Evolutionary conservation across 2,888 invertebrate genomes (phyloP).

Genomic region (Macropis europaea): DNA sequence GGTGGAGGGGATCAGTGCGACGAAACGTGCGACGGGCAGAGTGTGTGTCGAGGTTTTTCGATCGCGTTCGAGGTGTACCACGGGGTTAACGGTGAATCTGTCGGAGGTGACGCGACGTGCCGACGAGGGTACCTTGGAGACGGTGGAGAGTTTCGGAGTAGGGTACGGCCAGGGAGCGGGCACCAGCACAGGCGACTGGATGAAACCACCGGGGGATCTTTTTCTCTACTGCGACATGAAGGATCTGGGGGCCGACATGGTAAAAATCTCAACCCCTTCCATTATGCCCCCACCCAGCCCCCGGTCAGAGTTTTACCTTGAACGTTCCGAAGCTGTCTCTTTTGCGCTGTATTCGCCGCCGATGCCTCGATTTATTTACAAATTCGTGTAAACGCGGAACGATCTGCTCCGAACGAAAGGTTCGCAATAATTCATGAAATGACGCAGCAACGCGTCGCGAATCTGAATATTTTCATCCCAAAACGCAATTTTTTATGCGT

Average conservation of each 20-base stretch:
- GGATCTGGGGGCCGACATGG: constrained; percentile 92
- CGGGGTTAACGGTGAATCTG: constrained; percentile 73
- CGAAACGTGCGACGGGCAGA: constrained; percentile 41
- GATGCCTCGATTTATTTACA: neutral
- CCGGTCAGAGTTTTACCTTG: neutral
- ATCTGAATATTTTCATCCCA: too few relatives aligned
- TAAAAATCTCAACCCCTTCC: constrained; percentile 73
- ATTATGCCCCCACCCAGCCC: neutral
- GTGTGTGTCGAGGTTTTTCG: constrained; percentile 48
- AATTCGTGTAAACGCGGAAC: neutral
- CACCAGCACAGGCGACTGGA: constrained; percentile 80
- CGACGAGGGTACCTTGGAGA: constrained; percentile 76
- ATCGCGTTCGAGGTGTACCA: constrained; percentile 53
- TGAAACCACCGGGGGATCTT: constrained; percentile 86
- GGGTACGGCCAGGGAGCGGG: constrained; percentile 75
- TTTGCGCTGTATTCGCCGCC: neutral
- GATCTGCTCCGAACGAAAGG: too few relatives aligned
- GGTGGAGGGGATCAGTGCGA: too few relatives aligned
- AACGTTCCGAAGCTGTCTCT: too few relatives aligned
- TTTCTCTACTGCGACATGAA: constrained; percentile 88
- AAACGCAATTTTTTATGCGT: too few relatives aligned
- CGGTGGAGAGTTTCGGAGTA: constrained; percentile 79
- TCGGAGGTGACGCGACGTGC: constrained; percentile 71
- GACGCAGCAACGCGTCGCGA: too few relatives aligned
- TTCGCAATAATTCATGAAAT: too few relatives aligned